A percentile compares a stretch with the other conserved stretches of the same genome.
phyloP scores from a whole-genome alignment of 2,888 invertebrate genomes.

The Phortica okadai region DNA sequence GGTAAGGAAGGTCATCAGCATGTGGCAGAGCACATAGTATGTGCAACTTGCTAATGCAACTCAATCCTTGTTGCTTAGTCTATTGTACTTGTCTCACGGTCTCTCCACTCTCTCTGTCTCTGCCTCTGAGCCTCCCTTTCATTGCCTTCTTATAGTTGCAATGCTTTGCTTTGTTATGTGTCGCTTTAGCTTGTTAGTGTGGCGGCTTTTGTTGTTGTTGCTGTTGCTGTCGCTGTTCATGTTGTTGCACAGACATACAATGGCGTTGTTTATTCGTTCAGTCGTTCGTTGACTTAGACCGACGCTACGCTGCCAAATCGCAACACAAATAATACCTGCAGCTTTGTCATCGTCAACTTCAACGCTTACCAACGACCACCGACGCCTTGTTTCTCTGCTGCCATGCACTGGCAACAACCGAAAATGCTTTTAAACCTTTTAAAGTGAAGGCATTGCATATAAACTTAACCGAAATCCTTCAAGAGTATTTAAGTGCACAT shows the following conservation, averaged over 20 bases:
- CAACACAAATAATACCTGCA: slow-evolving; percentile 19
- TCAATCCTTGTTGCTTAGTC: slow-evolving; percentile 14
- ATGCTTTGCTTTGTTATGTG: slow-evolving; percentile 1
- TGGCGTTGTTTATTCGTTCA: slow-evolving; percentile 1
- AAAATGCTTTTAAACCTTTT: slow-evolving; percentile 32
- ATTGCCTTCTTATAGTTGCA: neutral
- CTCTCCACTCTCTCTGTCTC: neutral
- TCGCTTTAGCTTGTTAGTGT: slow-evolving; percentile 25
- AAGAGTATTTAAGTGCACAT: slow-evolving; percentile 48
- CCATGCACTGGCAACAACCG: neutral
- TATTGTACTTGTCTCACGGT: neutral
- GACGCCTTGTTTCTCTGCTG: neutral
- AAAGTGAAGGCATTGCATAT: slow-evolving; percentile 5
- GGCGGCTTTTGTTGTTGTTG: slow-evolving; percentile 7
- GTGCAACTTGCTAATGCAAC: slow-evolving; percentile 27
- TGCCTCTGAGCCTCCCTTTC: neutral
- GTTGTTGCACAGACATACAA: neutral
- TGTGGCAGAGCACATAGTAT: slow-evolving; percentile 8
- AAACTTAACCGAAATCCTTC: slow-evolving; percentile 46
- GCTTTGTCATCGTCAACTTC: slow-evolving; percentile 16
- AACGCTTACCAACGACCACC: neutral
- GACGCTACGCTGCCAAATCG: neutral
- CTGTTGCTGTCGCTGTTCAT: neutral
- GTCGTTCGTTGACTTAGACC: slow-evolving; percentile 19
- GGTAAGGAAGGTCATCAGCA: slow-evolving; percentile 33